A percentile compares a stretch with the other conserved stretches of the same genome.
Evolutionary conservation across 2,888 invertebrate genomes (phyloP).

Genomic region (Platypus cylindrus): DNA sequence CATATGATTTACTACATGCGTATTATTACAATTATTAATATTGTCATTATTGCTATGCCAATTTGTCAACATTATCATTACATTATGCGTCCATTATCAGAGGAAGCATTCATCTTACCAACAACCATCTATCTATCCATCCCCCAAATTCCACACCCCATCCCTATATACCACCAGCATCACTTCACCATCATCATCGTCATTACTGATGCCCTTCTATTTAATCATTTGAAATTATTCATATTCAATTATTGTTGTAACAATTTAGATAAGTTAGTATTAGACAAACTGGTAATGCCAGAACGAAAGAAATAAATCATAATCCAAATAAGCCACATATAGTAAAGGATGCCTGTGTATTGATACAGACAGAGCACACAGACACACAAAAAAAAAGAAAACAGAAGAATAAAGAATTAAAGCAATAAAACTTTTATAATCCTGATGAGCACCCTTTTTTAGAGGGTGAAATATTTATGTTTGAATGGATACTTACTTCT

Average conservation of each 20-base stretch:
- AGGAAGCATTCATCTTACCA: no score
- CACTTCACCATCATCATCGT: constrained; percentile 7
- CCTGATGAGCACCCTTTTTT: constrained; percentile 20
- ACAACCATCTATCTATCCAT: no score
- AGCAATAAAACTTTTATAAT: constrained; percentile 29
- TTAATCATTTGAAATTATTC: constrained; percentile 14
- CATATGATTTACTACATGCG: no score
- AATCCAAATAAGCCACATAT: constrained; percentile 12
- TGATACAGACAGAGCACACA: no score
- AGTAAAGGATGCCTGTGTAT: no score
- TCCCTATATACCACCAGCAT: background rate
- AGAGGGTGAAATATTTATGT: constrained; percentile 24
- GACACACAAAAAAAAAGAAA: no score
- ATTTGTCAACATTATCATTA: constrained; percentile 15
- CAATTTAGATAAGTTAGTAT: no score
- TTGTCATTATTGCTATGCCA: no score
- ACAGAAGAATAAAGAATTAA: constrained; percentile 18
- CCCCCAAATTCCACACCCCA: constrained; percentile 12
- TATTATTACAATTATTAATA: background rate
- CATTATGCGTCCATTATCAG: constrained; percentile 14
- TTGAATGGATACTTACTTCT: no score
- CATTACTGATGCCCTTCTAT: constrained; percentile 8
- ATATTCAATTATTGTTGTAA: constrained; percentile 7
- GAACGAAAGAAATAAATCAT: constrained; percentile 16
- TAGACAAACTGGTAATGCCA: no score